Evolutionary conservation across 2,113 vertebrate genomes (phyloP).

Genomic region (Oryzias celebensis): DNA sequence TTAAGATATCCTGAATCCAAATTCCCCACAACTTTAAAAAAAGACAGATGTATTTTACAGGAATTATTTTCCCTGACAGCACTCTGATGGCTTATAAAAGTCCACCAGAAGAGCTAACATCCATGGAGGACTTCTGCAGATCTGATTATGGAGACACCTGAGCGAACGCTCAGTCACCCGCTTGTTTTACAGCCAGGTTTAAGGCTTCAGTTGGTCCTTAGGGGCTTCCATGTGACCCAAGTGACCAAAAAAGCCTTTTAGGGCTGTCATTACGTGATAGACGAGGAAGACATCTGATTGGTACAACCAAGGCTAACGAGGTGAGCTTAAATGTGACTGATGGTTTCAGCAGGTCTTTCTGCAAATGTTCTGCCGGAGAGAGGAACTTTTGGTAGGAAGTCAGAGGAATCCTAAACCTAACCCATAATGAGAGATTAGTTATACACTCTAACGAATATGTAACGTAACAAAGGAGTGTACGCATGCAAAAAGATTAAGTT

Average conservation of each 20-base stretch:
- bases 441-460: too few species aligned
- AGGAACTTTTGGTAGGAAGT: not conserved
- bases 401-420: too few species aligned
- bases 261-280: conserved; percentile 13
- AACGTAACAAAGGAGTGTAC: too few species aligned
- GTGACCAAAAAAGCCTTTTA: conserved; percentile 14
- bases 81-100: conserved; percentile 61
- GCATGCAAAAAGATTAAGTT: too few species aligned
- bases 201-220: conserved; percentile 46
- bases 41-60: conserved; percentile 70
- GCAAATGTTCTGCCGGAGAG: conserved; percentile 6
- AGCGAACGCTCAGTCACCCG: conserved; percentile 24
- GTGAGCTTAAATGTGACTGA: conserved; percentile 22
- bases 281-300: conserved; percentile 33
- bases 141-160: conserved; percentile 36
- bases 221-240: conserved; percentile 45
- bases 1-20: conserved; percentile 64
- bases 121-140: conserved; percentile 41
- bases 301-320: conserved; percentile 14
- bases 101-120: conserved; percentile 57
- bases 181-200: conserved; percentile 32
- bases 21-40: conserved; percentile 51
- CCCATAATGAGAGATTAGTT: too few species aligned
- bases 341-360: conserved; percentile 38
- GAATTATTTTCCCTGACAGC: conserved; percentile 42